Evolutionary conservation across 2,113 vertebrate species (phyloP), one percentile per base, ranked within the genome.

Genomic region (Paratilapia polleni): DNA sequence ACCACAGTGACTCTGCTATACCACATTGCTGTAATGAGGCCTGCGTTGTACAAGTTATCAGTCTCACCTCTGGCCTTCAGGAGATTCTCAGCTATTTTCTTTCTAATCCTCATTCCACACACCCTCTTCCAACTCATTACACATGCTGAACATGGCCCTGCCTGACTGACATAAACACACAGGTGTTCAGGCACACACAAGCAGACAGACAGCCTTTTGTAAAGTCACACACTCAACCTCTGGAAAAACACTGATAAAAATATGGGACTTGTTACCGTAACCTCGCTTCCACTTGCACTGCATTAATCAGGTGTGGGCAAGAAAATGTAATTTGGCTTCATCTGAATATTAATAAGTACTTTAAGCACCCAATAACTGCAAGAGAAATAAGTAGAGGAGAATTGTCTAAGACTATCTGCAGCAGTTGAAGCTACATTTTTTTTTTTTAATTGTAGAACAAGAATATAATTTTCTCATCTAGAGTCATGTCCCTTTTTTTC

Each of bases 231-330:
- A 52, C 36, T 17, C 13, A 26, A 26, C 41, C 13, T 28, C 38
- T 62, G 28, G 43, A 56, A 77, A 78, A 80, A 61, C 28, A 68
- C 47, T 11, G 49, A 59, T 34, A 80, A 47, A 79, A 75, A 62
- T 63, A 73, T 19, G 34, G 22, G 3, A 56, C 38, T 85, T 6
- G 68, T 78, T 86, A 70, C 62, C 81, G 43, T 84, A 81, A 38
- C 58, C 57, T 60, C 4, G 24, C 60, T 86, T 58, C 24, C 59
- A 38, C 70, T 31, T 79, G 49, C 70, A 78, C 34, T 4, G 31
- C 56, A 84, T 83, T 84, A 87, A 81, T 85, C 73, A 81, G 58
- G 28, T 73, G 20, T 31, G 76, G 61, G 59, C 34, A 73, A 49
- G 75, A 38, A 76, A 31, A 77, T 56, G 24, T 19, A 73, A 68